A percentile compares a stretch with the other conserved stretches of the same genome.
Evolutionary conservation across 2,888 invertebrate genomes (phyloP).

Genomic region (Aleiodes testaceus): DNA sequence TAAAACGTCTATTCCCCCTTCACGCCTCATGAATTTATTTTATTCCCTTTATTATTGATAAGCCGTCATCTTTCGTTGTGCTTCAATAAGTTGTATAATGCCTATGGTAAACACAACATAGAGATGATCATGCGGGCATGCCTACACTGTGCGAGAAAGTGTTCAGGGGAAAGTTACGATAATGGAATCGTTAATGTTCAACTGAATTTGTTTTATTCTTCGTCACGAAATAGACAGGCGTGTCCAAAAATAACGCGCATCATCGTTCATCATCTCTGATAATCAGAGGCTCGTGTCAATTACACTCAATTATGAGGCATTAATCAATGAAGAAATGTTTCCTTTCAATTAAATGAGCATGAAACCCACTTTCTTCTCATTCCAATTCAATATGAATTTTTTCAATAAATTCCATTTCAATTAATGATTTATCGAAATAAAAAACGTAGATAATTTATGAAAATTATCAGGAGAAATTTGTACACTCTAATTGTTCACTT

Average conservation of each 20-base stretch:
- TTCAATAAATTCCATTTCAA: constrained; percentile 4
- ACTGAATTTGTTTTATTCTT: background rate
- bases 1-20: background rate
- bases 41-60: constrained; percentile 19
- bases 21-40: constrained; percentile 28
- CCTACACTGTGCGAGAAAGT: constrained; percentile 38
- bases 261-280: too few species aligned
- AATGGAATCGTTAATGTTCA: constrained; percentile 31
- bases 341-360: constrained; percentile 7
- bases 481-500: background rate
- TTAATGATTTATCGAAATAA: constrained; percentile 10
- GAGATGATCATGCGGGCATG: constrained; percentile 39
- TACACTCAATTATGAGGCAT: too few species aligned
- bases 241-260: too few species aligned
- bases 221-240: too few species aligned
- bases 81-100: constrained; percentile 36
- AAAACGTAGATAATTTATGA: background rate
- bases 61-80: constrained; percentile 29
- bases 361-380: constrained; percentile 22
- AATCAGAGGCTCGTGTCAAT: too few species aligned
- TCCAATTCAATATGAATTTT: constrained; percentile 8
- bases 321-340: constrained; percentile 1
- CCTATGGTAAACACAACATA: constrained; percentile 24
- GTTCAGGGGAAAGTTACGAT: constrained; percentile 39
- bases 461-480: constrained; percentile 1